Conservation (phyloP, 2,113 vertebrate genomes). For the Bothrops jararaca region DNA sequence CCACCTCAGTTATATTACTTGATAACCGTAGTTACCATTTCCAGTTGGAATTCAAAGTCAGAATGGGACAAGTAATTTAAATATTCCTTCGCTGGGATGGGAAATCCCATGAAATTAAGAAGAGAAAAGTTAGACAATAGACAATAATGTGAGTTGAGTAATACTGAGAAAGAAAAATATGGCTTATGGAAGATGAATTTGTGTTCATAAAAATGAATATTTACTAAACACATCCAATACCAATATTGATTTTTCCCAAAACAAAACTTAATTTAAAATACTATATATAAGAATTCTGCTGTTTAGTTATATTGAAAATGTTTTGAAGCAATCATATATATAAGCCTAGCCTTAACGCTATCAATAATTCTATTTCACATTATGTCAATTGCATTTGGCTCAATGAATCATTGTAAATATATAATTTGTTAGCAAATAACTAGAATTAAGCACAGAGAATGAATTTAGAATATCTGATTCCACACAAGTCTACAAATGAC, state of each 20-base stretch:
- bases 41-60: slow-evolving; percentile 15
- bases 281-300: neutral
- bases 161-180: neutral
- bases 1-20: neutral
- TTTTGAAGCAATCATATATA: neutral
- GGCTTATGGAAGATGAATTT: neutral
- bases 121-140: slow-evolving; percentile 33
- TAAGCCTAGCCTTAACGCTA: neutral
- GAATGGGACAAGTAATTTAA: slow-evolving; percentile 6
- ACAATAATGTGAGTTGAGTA: neutral
- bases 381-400: neutral
- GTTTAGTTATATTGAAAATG: neutral
- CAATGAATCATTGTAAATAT: neutral
- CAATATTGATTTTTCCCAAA: neutral
- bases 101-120: slow-evolving; percentile 33
- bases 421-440: neutral
- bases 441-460: neutral
- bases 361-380: neutral
- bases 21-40: slow-evolving; percentile 37
- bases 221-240: neutral
- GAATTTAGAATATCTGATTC: neutral
- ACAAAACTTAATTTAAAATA: neutral
- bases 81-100: slow-evolving; percentile 38
- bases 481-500: neutral
- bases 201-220: neutral